Evolutionary conservation across 2,888 invertebrate genomes (phyloP), one percentile per base, ranked within the genome.

Genomic region (Itoplectis maculator): DNA sequence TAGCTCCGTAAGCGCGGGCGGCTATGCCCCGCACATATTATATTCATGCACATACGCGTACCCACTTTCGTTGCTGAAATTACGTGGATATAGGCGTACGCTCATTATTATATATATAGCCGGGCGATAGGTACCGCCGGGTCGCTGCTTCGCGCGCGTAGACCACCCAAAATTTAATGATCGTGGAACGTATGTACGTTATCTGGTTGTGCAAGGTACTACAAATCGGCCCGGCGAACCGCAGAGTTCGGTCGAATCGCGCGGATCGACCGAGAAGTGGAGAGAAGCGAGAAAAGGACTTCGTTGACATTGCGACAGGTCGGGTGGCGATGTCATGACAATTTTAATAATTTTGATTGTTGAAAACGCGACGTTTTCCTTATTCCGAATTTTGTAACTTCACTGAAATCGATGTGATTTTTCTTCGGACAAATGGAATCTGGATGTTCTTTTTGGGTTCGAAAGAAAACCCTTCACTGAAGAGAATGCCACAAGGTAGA

Each of bases 1-100:
- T 70, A 63, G 72, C 59, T 74, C 37, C 54, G 20, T 56, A 47
- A 23, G 45, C 29, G 40, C 29, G 51, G n/a, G n/a, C 56, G 45
- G n/a, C 45, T 73, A 63, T 42, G 66, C 47, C 42, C 42, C 23
- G 15, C 56, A 66, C 56, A 77, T 79, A 76, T 78, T 75, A 63
- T 75, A 73, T 82, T 63, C 20, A 61, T 70, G 68, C 66, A 37
- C 47, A 51, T 49, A 69, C 45, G 45, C 74, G 51, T 69, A 45
- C 65, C 69, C n/a, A 73, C 69, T 70, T 65, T 75, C 59, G 45
- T 42, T 23, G 23, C 11, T 13, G 23, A n/a, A 65, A 65, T 65
- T 65, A 65, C 65, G 37, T 15, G 23, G 42, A 23, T 61, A 15
- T 65, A 42, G 42, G 40, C 18, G 40, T 13, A 13, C 23, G n/a